A percentile compares a stretch with the other conserved stretches of the same genome.
phyloP scores from a whole-genome alignment of 2,888 invertebrate genomes.

The Mamestra brassicae region DNA sequence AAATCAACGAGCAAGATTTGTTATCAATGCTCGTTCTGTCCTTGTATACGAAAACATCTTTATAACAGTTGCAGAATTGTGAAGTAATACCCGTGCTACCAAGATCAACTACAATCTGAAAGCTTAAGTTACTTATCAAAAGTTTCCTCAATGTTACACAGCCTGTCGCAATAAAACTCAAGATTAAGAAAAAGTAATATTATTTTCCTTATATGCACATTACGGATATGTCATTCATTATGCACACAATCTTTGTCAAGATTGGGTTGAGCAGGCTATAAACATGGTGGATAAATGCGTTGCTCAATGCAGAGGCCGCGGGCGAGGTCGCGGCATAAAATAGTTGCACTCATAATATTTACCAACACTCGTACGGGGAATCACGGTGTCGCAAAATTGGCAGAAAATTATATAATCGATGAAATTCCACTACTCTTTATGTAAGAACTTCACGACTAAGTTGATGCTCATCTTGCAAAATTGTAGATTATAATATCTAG shows the following conservation, averaged over 20 bases:
- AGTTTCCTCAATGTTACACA: conserved; percentile 22
- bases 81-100: background rate
- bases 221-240: conserved; percentile 28
- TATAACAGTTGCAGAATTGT: background rate
- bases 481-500: background rate
- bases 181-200: conserved; percentile 18
- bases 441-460: conserved; percentile 11
- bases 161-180: conserved; percentile 16
- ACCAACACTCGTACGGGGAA: conserved; percentile 35
- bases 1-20: background rate
- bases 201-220: conserved; percentile 34
- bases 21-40: background rate
- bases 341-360: conserved; percentile 52
- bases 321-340: conserved; percentile 44
- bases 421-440: conserved; percentile 34
- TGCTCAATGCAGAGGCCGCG: conserved; percentile 50
- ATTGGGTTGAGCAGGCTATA: conserved; percentile 25
- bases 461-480: conserved; percentile 5
- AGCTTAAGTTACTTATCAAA: conserved; percentile 1
- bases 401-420: conserved; percentile 52
- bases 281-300: conserved; percentile 24
- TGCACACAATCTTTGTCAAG: conserved; percentile 29
- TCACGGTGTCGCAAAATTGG: conserved; percentile 49
- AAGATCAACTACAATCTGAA: conserved; percentile 25
- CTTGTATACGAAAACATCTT: background rate